phyloP scores from a whole-genome alignment of 1,140 invertebrate species.

The Heliconius himera region DNA sequence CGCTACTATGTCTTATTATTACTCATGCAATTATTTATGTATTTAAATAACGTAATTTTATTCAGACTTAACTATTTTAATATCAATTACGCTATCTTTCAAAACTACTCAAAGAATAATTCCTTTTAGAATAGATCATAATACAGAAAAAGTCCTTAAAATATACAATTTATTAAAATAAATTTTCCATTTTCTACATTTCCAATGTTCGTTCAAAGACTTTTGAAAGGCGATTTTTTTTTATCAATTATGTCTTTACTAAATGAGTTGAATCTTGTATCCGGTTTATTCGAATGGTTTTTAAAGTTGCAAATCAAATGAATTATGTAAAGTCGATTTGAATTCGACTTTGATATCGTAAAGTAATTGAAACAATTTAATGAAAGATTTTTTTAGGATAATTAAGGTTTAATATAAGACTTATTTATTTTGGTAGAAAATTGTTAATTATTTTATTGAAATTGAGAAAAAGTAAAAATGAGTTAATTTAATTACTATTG shows the following conservation, averaged over 20 bases:
- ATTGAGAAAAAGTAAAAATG: background rate
- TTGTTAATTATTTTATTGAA: background rate
- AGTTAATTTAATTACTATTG: background rate
- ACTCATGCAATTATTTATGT: background rate
- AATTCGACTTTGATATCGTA: constrained; percentile 2
- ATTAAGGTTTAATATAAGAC: background rate
- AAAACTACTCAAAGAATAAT: background rate
- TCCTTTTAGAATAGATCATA: background rate
- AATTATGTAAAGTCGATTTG: background rate
- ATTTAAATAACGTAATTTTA: background rate
- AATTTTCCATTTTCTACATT: background rate
- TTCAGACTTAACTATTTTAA: background rate
- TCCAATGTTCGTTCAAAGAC: background rate
- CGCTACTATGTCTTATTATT: no score
- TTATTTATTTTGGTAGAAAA: background rate
- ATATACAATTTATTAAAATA: background rate
- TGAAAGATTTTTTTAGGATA: background rate
- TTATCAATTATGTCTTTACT: background rate
- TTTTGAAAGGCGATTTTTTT: background rate
- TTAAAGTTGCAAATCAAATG: constrained; percentile 14
- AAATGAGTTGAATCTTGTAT: constrained; percentile 2
- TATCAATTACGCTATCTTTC: background rate
- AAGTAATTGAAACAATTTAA: constrained; percentile 2
- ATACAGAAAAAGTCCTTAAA: background rate
- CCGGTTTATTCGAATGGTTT: background rate